Evolutionary conservation across 2,888 invertebrate species (phyloP).

Genomic region (Megamerina dolium): DNA sequence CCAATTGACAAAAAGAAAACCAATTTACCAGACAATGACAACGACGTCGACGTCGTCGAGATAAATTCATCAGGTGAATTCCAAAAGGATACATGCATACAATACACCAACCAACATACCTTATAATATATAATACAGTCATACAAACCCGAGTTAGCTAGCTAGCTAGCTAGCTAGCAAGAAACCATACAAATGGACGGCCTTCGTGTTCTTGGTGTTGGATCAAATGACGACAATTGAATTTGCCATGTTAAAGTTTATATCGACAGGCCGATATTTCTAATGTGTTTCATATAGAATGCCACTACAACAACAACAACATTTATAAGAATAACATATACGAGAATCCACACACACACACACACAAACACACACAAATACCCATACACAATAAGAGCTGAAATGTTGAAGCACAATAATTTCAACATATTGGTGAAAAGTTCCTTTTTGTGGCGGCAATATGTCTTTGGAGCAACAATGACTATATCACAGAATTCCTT

Average conservation of each 20-base stretch:
- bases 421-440: constrained; percentile 23
- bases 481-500: too few species aligned
- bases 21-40: constrained; percentile 46
- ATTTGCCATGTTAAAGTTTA: constrained; percentile 41
- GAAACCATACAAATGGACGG: constrained; percentile 1
- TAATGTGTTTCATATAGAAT: constrained; percentile 10
- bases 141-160: too few species aligned
- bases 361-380: constrained; percentile 4
- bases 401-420: constrained; percentile 17
- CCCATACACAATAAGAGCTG: not conserved
- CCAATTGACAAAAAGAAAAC: constrained; percentile 48
- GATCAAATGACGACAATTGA: constrained; percentile 38
- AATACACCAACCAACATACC: too few species aligned
- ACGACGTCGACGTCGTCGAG: constrained; percentile 26
- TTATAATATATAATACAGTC: too few species aligned
- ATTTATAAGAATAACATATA: constrained; percentile 2
- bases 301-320: not conserved
- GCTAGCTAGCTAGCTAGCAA: too few species aligned
- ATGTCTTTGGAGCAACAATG: constrained; percentile 15
- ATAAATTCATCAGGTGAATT: constrained; percentile 48
- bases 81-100: constrained; percentile 21
- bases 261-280: constrained; percentile 18
- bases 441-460: constrained; percentile 29
- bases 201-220: constrained; percentile 19
- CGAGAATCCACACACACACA: constrained; percentile 1